Conservation (phyloP, 2,888 invertebrate genomes). For the Caenorhabditis drosophilae region DNA sequence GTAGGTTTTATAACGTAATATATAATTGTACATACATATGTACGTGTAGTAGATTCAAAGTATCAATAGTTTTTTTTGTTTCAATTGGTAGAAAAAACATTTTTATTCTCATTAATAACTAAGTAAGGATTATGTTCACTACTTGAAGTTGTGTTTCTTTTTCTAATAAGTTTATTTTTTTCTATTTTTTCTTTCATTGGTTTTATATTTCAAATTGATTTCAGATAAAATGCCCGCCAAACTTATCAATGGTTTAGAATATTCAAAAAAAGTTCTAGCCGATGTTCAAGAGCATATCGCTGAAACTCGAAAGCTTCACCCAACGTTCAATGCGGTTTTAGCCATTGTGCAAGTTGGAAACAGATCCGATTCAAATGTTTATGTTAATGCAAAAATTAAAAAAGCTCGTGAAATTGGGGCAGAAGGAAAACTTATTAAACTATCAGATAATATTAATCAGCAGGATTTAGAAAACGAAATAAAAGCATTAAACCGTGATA, state of each 20-base stretch:
- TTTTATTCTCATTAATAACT: slow-evolving; percentile 4
- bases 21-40: too few relatives aligned
- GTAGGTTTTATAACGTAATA: too few relatives aligned
- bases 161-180: neutral
- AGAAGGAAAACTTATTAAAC: slow-evolving; percentile 74
- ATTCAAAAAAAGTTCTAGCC: slow-evolving; percentile 74
- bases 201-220: neutral
- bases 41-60: too few relatives aligned
- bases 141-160: too few relatives aligned
- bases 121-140: too few relatives aligned
- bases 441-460: slow-evolving; percentile 83
- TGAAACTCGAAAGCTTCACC: slow-evolving; percentile 69
- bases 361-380: slow-evolving; percentile 95
- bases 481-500: slow-evolving; percentile 81
- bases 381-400: slow-evolving; percentile 93
- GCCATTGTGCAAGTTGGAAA: slow-evolving; percentile 91
- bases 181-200: neutral
- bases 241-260: slow-evolving; percentile 65
- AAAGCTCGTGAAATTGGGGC: slow-evolving; percentile 91
- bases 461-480: slow-evolving; percentile 73
- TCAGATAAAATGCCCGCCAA: slow-evolving; percentile 51
- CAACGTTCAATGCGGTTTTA: slow-evolving; percentile 78
- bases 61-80: too few relatives aligned
- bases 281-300: slow-evolving; percentile 76
- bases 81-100: too few relatives aligned